Conservation (phyloP, 2,888 invertebrate genomes). For the Idaea biselata region DNA sequence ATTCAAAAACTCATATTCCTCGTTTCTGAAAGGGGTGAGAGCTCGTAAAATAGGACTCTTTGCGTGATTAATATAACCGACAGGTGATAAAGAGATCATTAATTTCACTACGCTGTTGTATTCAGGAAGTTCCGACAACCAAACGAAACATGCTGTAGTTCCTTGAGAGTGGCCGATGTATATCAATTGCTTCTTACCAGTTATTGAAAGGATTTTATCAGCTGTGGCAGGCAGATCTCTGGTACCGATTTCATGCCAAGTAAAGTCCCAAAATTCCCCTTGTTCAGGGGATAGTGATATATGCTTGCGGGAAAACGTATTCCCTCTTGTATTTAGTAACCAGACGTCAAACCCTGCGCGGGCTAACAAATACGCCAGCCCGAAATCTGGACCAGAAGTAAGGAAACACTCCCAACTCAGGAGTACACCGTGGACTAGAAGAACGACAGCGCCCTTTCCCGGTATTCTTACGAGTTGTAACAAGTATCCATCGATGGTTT, state of each 20-base stretch:
- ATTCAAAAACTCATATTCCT: background rate
- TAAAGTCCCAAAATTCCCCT: conserved; percentile 79
- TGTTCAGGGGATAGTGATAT: conserved; percentile 44
- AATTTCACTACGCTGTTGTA: conserved; percentile 81
- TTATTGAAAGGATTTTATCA: conserved; percentile 80
- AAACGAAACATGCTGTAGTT: conserved; percentile 81
- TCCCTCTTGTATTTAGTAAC: conserved; percentile 89
- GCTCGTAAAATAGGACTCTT: conserved; percentile 29
- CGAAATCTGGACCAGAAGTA: conserved; percentile 78
- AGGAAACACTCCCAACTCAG: conserved; percentile 86
- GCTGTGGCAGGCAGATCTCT: conserved; percentile 88
- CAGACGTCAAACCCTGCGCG: conserved; percentile 84
- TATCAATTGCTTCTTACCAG: conserved; percentile 77
- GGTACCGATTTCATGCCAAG: conserved; percentile 87
- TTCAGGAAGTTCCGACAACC: conserved; percentile 79
- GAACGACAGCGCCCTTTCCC: conserved; percentile 59
- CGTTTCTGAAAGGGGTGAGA: conserved; percentile 4
- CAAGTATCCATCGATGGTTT: conserved; percentile 34
- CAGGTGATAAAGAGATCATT: conserved; percentile 82
- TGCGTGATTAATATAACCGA: conserved; percentile 77
- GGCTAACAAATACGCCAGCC: conserved; percentile 79
- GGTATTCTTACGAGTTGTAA: conserved; percentile 23
- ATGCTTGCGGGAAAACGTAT: conserved; percentile 79
- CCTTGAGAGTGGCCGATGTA: conserved; percentile 90
- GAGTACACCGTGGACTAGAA: conserved; percentile 88